A percentile compares a stretch with the other conserved stretches of the same genome.
Evolutionary conservation across 30 jellyfish, hydroid and myxozoan species (phyloP).

Genomic region (Rhopilema esculentum): DNA sequence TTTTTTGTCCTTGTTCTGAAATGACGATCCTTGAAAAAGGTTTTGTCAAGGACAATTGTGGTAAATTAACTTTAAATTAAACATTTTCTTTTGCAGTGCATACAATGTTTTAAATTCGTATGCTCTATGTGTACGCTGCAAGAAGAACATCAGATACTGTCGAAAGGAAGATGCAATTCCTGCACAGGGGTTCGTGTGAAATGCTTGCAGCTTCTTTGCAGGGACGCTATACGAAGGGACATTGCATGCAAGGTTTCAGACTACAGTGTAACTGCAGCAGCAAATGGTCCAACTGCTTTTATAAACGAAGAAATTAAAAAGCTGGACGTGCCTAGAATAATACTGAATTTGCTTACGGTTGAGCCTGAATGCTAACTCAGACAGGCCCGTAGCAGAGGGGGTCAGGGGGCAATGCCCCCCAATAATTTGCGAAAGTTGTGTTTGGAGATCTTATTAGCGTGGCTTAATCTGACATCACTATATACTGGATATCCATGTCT

Average conservation of each 20-base stretch:
- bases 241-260: constrained; percentile 15
- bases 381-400: too few species aligned
- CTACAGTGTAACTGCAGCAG: neutral
- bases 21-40: too few species aligned
- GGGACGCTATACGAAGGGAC: constrained; percentile 34
- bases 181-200: neutral
- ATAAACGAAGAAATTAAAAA: neutral
- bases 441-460: too few species aligned
- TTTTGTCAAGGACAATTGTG: too few species aligned
- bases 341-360: neutral
- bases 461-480: too few species aligned
- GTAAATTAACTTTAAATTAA: too few species aligned
- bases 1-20: too few species aligned
- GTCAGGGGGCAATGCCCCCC: too few species aligned
- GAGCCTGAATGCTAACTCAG: neutral
- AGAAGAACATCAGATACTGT: neutral
- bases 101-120: neutral
- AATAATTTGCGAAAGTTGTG: too few species aligned
- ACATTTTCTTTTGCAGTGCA: constrained; percentile 19
- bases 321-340: neutral
- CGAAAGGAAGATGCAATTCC: neutral
- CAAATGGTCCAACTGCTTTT: neutral
- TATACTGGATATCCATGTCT: too few species aligned
- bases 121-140: constrained; percentile 1
- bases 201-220: constrained; percentile 20